Evolutionary conservation across 2,888 invertebrate species (phyloP).

Genomic region (Heliconius cydno): DNA sequence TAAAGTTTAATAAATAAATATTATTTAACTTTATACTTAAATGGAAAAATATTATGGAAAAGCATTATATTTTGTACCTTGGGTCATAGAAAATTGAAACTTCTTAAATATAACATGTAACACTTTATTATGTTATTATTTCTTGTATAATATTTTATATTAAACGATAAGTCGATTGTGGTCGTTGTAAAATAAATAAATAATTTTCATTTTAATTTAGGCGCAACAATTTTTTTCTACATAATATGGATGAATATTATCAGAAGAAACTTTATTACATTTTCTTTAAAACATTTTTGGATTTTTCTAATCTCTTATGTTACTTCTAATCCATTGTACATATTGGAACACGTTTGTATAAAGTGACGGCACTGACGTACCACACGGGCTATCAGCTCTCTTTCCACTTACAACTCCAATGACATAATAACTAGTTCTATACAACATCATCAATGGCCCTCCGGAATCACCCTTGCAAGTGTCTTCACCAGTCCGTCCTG

Average conservation of each 20-base stretch:
- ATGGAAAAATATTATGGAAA: too few species aligned
- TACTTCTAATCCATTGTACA: slow-evolving; percentile 64
- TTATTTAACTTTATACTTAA: too few species aligned
- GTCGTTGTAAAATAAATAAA: not conserved
- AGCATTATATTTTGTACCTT: not conserved
- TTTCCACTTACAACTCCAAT: slow-evolving; percentile 77
- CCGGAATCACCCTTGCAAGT: slow-evolving; percentile 79
- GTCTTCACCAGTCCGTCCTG: slow-evolving; percentile 71
- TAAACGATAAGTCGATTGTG: not conserved
- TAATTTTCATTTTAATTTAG: not conserved
- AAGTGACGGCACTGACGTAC: slow-evolving; percentile 71
- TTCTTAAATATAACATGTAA: not conserved
- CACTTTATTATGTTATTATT: not conserved
- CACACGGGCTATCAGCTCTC: slow-evolving; percentile 71
- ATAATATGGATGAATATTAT: not conserved
- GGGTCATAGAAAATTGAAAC: not conserved
- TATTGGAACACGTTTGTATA: slow-evolving; percentile 75
- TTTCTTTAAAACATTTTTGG: not conserved
- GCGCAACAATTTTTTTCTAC: not conserved
- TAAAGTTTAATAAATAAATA: too few species aligned
- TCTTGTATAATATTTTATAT: not conserved
- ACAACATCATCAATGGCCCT: slow-evolving; percentile 74
- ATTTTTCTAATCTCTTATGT: slow-evolving; percentile 37
- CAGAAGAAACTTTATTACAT: not conserved
- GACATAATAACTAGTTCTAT: slow-evolving; percentile 67